These are phyloP conservation scores for Junco hyemalis DNA, from an alignment of 2,113 vertebrate genomes.

Conservation along the genomic window DNA sequence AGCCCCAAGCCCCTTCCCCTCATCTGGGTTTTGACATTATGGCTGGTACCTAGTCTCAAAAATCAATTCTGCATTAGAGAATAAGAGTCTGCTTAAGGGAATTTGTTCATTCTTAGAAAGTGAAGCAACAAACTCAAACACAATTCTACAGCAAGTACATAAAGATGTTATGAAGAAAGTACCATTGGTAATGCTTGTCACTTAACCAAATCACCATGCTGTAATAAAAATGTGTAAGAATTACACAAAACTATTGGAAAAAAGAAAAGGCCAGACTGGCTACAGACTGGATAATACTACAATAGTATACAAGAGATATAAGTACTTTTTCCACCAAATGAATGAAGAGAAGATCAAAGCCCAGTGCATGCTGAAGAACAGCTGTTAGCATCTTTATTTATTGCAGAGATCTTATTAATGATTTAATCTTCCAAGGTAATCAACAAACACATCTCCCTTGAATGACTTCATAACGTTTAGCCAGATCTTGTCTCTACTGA, in stretches of 20 bases:
- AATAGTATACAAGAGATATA: not conserved
- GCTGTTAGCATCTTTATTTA: not conserved
- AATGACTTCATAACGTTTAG: not conserved
- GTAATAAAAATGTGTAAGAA: not conserved
- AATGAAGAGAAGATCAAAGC: conserved; percentile 35
- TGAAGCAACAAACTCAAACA: not conserved
- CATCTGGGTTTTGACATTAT: not conserved
- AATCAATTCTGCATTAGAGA: not conserved
- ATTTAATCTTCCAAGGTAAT: not conserved
- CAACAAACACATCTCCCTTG: not conserved
- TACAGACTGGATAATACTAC: too few relatives aligned
- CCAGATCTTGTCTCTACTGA: not conserved
- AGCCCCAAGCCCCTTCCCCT: not conserved
- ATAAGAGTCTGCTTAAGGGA: not conserved
- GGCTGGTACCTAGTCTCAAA: not conserved
- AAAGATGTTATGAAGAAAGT: not conserved
- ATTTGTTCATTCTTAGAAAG: not conserved
- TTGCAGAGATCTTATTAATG: not conserved
- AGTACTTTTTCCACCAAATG: not conserved
- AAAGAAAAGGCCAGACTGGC: not conserved
- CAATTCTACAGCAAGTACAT: not conserved
- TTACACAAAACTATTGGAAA: not conserved
- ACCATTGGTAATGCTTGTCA: not conserved
- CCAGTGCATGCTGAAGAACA: not conserved
- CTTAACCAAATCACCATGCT: not conserved